Conservation (phyloP, 2,888 invertebrate genomes). For the Sinopyrophorus schimmeli region DNA sequence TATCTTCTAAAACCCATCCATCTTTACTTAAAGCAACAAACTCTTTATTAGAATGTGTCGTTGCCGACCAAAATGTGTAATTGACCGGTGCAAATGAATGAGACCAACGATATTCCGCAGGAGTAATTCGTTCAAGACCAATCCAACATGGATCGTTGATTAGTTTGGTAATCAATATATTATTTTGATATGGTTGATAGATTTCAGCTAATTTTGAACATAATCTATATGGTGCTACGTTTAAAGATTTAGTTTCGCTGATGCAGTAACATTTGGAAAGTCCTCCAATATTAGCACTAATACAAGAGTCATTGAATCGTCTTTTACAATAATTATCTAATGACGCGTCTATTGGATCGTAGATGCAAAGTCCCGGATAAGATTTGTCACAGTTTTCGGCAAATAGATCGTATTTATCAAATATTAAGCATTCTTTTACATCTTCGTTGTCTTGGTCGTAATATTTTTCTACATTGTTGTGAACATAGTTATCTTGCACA, state of each 20-base stretch:
- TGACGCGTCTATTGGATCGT: not conserved
- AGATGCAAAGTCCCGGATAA: slow-evolving; percentile 12
- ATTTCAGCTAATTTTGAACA: slow-evolving; percentile 13
- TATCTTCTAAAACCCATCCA: slow-evolving; percentile 9
- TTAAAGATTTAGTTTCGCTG: not conserved
- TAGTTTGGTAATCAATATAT: slow-evolving; percentile 1
- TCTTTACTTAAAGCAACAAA: slow-evolving; percentile 5
- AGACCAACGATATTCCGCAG: slow-evolving; percentile 1
- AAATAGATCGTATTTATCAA: not conserved
- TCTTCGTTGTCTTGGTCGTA: not conserved
- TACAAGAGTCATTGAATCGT: slow-evolving; percentile 6
- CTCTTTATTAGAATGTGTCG: not conserved
- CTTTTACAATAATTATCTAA: slow-evolving; percentile 7
- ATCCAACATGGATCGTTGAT: slow-evolving; percentile 10
- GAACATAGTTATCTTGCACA: no score
- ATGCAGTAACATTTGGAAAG: slow-evolving; percentile 9
- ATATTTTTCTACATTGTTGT: no score
- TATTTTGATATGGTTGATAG: slow-evolving; percentile 11
- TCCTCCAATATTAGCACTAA: not conserved
- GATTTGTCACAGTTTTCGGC: slow-evolving; percentile 10
- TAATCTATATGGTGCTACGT: not conserved
- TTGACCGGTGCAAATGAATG: slow-evolving; percentile 1
- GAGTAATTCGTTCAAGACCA: not conserved
- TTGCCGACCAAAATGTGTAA: slow-evolving; percentile 9
- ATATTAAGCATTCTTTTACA: slow-evolving; percentile 10